Base-by-base conservation (phyloP, 1,140 invertebrate species). In the Lepidurus packardi region DNA sequence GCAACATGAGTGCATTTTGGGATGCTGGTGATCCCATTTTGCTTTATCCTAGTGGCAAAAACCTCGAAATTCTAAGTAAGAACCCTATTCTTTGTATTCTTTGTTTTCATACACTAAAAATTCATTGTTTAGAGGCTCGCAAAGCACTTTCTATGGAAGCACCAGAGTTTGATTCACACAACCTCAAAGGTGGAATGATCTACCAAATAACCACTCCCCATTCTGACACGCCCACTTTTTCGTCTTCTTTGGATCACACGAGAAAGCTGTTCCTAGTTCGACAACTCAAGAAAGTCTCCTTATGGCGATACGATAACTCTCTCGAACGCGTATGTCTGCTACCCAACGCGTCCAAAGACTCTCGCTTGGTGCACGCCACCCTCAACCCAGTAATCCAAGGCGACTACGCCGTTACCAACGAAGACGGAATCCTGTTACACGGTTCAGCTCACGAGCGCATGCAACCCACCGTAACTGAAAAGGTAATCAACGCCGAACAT, bases 321-420 rank as follows among this genome's bases (percentile, higher is more conserved):
- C 3, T 65, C 21, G 53, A 65, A 16, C 53, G 53, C 9, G 53
- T 65, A 21, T 65, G 53, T n/a, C 16, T 65, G 9, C 8, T 65
- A 21, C 53, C 53, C 13, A 65, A 16, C 53, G 53, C 21, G 8
- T 65, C 53, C 21, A 1, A 65, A 65, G 13, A 65, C 13, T 13
- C 53, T 21, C 53, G 53, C 21, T 65, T 65, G 21, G 53, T 65
- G 5, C 53, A 65, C 53, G 53, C 53, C 21, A 16, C 53, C 8
- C 53, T 65, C 53, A 65, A 65, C 21, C 53, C 53, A 1, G 53
- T 65, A 16, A 65, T 65, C 16, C 16, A 16, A 65, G 53, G 53
- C 7, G 53, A 65, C 53, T 65, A 65, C 53, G 53, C 53, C 53
- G 53, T 65, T 7, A 65, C 53, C 53, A 65, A 65, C 53, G 53